These are phyloP conservation scores for Noturus placidus DNA, from an alignment of 2,113 vertebrate genomes.

Conservation along the genomic window DNA sequence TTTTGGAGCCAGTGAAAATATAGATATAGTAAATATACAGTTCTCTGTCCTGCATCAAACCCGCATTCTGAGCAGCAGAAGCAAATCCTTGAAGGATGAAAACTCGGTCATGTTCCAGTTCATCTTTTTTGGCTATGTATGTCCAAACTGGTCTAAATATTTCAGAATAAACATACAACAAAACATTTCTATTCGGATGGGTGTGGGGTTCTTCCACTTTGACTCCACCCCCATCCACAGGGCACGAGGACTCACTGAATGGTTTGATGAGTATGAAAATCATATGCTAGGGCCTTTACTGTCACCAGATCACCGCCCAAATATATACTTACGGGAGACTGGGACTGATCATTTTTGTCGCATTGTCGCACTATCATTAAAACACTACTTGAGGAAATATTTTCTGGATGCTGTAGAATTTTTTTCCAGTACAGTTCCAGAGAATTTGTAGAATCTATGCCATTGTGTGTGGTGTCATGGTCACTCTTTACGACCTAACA, in stretches of 20 bases:
- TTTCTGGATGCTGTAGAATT: neutral
- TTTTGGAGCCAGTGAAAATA: slow-evolving; percentile 15
- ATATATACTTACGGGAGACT: neutral
- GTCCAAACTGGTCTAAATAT: neutral
- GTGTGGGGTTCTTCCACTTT: neutral
- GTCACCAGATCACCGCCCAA: neutral
- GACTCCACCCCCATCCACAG: neutral
- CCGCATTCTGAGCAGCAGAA: neutral
- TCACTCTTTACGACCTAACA: neutral
- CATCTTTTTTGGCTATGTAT: neutral
- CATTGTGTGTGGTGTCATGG: neutral
- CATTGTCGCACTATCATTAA: neutral
- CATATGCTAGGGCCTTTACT: neutral
- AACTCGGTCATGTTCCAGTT: neutral
- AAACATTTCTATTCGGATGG: neutral
- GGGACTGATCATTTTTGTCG: neutral
- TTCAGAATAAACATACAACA: too few species aligned
- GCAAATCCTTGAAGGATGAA: neutral
- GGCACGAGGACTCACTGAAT: neutral
- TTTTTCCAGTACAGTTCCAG: neutral
- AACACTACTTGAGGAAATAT: neutral
- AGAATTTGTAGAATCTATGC: slow-evolving; percentile 3
- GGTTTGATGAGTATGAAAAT: neutral
- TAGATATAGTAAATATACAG: slow-evolving; percentile 14
- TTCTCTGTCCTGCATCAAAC: slow-evolving; percentile 11